phyloP scores from a whole-genome alignment of 2,888 invertebrate species.

The Campoplex capitator region DNA sequence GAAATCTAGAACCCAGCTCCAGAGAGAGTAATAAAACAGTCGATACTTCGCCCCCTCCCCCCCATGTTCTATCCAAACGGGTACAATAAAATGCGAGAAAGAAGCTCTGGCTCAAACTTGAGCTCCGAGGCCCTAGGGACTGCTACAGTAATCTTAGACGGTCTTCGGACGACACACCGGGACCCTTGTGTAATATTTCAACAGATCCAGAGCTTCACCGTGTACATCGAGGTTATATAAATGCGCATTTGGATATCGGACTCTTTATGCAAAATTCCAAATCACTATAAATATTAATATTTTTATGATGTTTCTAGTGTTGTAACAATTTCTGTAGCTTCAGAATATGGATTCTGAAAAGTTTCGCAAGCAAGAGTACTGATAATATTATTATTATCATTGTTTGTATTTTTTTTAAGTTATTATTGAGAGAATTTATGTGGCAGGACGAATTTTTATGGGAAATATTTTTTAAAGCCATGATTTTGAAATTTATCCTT shows the following conservation, averaged over 20 bases:
- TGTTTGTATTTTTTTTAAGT: background rate
- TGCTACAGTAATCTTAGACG: constrained; percentile 17
- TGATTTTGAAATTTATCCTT: background rate
- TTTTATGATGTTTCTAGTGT: background rate
- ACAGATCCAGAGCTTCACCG: background rate
- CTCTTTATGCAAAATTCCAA: background rate
- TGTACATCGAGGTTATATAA: background rate
- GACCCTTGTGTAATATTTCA: constrained; percentile 23
- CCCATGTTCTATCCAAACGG: constrained; percentile 6
- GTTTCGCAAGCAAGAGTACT: background rate
- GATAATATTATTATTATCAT: background rate
- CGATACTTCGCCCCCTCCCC: constrained; percentile 37
- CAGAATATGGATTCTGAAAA: background rate
- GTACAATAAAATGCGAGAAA: constrained; percentile 41
- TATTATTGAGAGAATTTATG: background rate
- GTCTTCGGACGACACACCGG: constrained; percentile 6
- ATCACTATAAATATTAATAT: background rate
- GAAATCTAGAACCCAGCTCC: constrained; percentile 45
- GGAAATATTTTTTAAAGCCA: background rate
- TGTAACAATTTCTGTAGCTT: background rate
- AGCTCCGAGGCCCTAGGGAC: constrained; percentile 14
- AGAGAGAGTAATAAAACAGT: constrained; percentile 60
- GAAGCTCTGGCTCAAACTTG: constrained; percentile 19
- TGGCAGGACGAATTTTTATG: background rate
- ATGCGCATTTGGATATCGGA: constrained; percentile 14